Evolutionary conservation across 2,113 vertebrate species (phyloP).

Genomic region (Conger conger): DNA sequence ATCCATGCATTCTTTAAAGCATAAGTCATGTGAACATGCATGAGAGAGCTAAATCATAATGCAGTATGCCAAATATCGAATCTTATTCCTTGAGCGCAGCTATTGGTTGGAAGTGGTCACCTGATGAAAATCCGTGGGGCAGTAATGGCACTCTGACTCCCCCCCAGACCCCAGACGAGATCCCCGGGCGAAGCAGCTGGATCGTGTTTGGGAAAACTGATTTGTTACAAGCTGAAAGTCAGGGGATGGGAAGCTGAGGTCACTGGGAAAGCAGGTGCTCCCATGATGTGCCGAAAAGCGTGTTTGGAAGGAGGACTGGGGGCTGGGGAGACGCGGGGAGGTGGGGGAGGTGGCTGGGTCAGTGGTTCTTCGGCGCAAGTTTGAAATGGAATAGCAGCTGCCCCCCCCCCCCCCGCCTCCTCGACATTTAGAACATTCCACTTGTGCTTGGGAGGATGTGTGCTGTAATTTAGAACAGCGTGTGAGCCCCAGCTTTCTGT

Average conservation of each 20-base stretch:
- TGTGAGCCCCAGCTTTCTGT: conserved; percentile 8
- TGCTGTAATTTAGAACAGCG: background rate
- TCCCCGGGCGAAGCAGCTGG: conserved; percentile 70
- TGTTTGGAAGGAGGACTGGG: conserved; percentile 4
- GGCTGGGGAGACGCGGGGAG: conserved; percentile 22
- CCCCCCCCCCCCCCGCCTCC: conserved; percentile 14
- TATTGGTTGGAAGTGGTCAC: conserved; percentile 61
- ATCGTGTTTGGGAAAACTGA: conserved; percentile 70
- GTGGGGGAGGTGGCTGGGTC: background rate
- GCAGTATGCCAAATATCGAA: background rate
- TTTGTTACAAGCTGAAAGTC: conserved; percentile 60
- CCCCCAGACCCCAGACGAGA: conserved; percentile 30
- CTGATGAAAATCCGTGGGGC: conserved; percentile 62
- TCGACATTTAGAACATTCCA: conserved; percentile 34
- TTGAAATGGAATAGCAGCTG: conserved; percentile 54
- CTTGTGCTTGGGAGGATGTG: conserved; percentile 19
- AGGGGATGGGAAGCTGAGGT: conserved; percentile 67
- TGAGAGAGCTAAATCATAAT: background rate
- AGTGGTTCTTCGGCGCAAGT: conserved; percentile 33
- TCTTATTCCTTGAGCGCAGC: conserved; percentile 39
- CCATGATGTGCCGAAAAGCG: conserved; percentile 36
- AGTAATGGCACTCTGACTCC: conserved; percentile 19
- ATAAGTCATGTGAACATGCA: background rate
- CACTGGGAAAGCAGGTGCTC: conserved; percentile 74
- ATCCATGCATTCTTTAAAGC: background rate